Evolutionary conservation across 2,888 invertebrate species (phyloP), one percentile per base, ranked within the genome.

Genomic region (Pediacus dermestoides): DNA sequence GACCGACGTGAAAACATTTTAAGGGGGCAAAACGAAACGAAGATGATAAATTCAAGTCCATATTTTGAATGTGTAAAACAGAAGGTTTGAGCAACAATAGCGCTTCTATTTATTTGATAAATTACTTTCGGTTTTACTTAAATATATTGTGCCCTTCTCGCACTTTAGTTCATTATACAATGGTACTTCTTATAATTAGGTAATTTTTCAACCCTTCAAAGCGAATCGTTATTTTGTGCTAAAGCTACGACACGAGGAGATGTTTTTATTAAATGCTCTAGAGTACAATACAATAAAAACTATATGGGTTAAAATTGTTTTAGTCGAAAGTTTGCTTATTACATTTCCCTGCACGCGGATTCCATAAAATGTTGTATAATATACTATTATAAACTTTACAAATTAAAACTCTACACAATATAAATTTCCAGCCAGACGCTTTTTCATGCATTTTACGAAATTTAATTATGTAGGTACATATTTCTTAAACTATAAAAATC

Each of bases 91-190:
- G 56, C 52, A 63, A 68, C 68, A 68, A 68, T 67, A 63, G 63
- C 59, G 28, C 8, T 23, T n/a, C 64, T 66, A 67, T 67, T 67
- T 67, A 62, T 66, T 66, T 68, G 68, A 68, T 68, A 68, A 68
- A 68, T 68, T 67, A 62, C 63, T 53, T 52, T 57, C 52, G 59
- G 57, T 66, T 67, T 66, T 64, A 61, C 62, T 63, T 64, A 66
- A 58, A 7, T 61, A 60, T 58, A 57, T 60, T 58, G 52, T 54
- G 45, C 40, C 30, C 32, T 21, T 37, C 39, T 13, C 35, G 25
- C n/a, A n/a, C n/a, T n/a, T n/a, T n/a, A n/a, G n/a, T n/a, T n/a
- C n/a, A n/a, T n/a, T n/a, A n/a, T n/a, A n/a, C n/a, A n/a, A n/a
- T n/a, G n/a, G n/a, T n/a, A n/a, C n/a, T n/a, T n/a, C n/a, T n/a